Evolutionary conservation across 2,797 vertebrate species (phyloP).

Genomic region (Eulemur mongoz): DNA sequence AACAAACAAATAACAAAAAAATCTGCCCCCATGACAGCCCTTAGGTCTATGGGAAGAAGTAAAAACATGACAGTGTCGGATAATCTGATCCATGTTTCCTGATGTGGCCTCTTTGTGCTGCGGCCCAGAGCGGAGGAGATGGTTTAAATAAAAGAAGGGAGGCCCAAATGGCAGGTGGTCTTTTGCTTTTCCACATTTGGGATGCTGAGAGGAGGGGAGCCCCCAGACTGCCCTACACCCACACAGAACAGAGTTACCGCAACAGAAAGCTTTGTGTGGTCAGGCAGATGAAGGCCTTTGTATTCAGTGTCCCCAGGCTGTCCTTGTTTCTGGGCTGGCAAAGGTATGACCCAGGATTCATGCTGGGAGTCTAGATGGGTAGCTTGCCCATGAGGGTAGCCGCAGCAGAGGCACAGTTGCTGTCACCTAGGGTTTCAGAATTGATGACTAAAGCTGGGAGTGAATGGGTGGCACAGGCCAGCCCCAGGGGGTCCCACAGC

Average conservation of each 20-base stretch:
- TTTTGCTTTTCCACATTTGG: neutral
- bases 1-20: neutral
- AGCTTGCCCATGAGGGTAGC: neutral
- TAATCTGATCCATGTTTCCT: neutral
- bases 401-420: neutral
- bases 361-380: neutral
- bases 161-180: accelerated
- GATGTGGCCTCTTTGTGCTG: neutral
- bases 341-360: neutral
- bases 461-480: neutral
- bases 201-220: neutral
- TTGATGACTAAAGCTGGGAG: neutral
- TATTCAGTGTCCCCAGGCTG: accelerated
- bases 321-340: neutral
- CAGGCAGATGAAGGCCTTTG: neutral
- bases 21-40: neutral
- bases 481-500: neutral
- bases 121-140: neutral
- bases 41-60: neutral
- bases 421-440: neutral
- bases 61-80: neutral
- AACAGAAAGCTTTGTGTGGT: neutral
- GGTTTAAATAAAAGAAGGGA: neutral
- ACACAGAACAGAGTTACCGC: accelerated
- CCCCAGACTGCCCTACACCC: too few species aligned